These are phyloP conservation scores for Dryadula phaetusa DNA, from an alignment of 2,888 invertebrate species.

Conservation along the genomic window DNA sequence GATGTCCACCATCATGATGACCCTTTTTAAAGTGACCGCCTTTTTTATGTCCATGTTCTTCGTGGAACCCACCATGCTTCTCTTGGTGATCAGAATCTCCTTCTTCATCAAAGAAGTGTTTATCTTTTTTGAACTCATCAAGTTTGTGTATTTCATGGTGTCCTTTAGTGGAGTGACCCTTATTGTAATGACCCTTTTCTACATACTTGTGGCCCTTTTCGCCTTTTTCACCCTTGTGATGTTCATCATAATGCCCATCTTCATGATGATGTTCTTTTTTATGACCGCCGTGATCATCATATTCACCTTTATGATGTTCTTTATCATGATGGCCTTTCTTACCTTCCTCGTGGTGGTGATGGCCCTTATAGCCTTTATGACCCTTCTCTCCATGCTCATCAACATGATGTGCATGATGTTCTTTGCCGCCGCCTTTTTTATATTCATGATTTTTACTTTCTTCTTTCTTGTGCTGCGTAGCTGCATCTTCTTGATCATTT, in stretches of 20 bases:
- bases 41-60: constrained; percentile 92
- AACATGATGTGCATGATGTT: constrained; percentile 87
- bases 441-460: constrained; percentile 76
- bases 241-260: constrained; percentile 86
- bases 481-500: constrained; percentile 70
- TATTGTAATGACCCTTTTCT: constrained; percentile 90
- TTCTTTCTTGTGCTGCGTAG: constrained; percentile 77
- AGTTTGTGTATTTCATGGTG: constrained; percentile 93
- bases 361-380: constrained; percentile 88
- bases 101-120: constrained; percentile 93
- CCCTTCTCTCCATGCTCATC: constrained; percentile 88
- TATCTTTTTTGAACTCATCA: constrained; percentile 94
- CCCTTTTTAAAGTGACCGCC: constrained; percentile 92
- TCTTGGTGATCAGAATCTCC: constrained; percentile 92
- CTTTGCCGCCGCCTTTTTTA: constrained; percentile 87
- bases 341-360: constrained; percentile 87
- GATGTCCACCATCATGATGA: constrained; percentile 90
- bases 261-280: constrained; percentile 87
- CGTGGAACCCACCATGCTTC: constrained; percentile 91
- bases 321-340: constrained; percentile 91
- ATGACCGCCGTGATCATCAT: constrained; percentile 85
- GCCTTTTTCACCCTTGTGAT: constrained; percentile 87
- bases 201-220: constrained; percentile 87
- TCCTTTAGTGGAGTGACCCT: constrained; percentile 94
- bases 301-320: constrained; percentile 86